These are phyloP conservation scores for Leptopilina clavipes DNA, from an alignment of 1,140 invertebrate genomes.

Conservation along the genomic window DNA sequence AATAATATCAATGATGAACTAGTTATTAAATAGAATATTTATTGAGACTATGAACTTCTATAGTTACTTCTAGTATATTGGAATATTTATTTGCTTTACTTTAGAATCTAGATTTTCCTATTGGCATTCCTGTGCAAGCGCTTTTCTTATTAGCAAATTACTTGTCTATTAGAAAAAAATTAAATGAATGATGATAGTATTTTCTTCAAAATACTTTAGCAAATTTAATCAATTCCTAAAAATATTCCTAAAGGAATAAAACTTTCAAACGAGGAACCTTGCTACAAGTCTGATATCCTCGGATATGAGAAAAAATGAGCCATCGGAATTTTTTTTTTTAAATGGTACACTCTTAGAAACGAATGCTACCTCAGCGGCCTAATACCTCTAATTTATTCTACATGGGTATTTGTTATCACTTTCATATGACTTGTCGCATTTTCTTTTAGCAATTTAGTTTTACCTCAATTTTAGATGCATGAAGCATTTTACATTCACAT, in stretches of 20 bases:
- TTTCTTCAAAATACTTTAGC: too few relatives aligned
- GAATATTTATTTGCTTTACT: conserved; percentile 19
- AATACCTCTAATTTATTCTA: conserved; percentile 26
- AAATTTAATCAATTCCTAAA: too few relatives aligned
- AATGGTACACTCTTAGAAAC: conserved; percentile 19
- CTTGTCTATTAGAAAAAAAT: too few relatives aligned
- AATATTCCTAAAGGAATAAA: too few relatives aligned
- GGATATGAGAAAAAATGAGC: background rate
- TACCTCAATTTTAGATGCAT: background rate
- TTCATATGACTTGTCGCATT: conserved; percentile 26
- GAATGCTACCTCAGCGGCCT: conserved; percentile 29
- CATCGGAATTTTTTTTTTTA: background rate
- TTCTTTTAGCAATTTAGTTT: background rate
- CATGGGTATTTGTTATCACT: conserved; percentile 17
- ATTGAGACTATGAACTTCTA: conserved; percentile 26
- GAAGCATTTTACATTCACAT: background rate
- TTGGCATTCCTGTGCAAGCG: background rate
- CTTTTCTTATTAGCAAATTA: too few relatives aligned
- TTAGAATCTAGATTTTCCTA: background rate
- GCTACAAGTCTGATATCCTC: background rate
- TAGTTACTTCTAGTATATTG: background rate
- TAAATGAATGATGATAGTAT: too few relatives aligned
- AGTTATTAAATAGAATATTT: conserved; percentile 27
- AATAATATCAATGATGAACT: too few relatives aligned
- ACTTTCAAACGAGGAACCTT: background rate